A percentile compares a stretch with the other conserved stretches of the same genome.
These are phyloP conservation scores for Ridgeia piscesae DNA, from an alignment of 1,140 invertebrate species.

Conservation along the genomic window DNA sequence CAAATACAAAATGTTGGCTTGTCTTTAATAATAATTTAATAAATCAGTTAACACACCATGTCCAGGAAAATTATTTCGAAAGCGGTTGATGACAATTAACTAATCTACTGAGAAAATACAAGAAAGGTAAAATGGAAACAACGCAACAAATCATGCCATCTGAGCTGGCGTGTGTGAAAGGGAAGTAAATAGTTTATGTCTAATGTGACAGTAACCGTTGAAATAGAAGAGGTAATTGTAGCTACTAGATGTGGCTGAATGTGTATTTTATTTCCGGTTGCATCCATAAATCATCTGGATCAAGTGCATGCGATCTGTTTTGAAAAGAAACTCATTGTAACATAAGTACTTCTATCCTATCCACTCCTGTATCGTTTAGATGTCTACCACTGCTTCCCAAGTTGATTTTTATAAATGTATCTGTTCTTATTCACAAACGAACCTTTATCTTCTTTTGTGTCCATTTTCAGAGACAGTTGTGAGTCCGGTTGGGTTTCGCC, in stretches of 20 bases:
- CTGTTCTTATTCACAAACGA: slow-evolving; percentile 33
- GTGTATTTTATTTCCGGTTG: neutral
- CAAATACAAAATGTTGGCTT: neutral
- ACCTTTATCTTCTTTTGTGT: slow-evolving; percentile 29
- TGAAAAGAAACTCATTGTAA: neutral
- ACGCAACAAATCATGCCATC: neutral
- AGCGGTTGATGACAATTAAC: neutral
- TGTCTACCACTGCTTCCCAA: too few species aligned
- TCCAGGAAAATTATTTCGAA: too few species aligned
- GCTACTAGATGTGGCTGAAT: neutral
- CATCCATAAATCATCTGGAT: neutral
- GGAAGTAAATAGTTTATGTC: neutral
- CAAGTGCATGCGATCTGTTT: neutral
- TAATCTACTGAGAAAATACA: neutral
- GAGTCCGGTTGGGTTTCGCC: slow-evolving; percentile 36
- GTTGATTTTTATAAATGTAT: neutral
- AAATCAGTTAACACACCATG: too few species aligned
- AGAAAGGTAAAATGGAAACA: neutral
- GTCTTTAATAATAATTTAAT: neutral
- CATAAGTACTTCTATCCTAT: neutral
- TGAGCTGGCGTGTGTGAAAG: neutral
- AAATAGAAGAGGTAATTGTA: neutral
- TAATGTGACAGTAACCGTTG: neutral
- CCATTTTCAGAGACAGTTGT: slow-evolving; percentile 29
- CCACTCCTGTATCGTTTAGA: neutral